Evolutionary conservation across 2,888 invertebrate genomes (phyloP).

Genomic region (Eilema depressum): DNA sequence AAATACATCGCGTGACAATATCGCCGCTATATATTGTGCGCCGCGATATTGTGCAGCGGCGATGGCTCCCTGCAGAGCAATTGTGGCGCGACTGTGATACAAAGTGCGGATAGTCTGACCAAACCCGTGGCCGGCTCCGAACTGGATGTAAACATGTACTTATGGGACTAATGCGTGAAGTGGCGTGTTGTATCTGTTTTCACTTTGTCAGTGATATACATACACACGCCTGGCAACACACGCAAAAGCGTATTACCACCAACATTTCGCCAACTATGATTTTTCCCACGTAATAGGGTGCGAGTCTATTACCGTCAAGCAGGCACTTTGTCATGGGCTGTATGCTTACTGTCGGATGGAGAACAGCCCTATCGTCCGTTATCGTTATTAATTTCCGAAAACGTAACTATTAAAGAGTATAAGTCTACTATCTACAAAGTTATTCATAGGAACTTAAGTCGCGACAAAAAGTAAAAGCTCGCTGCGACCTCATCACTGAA

Average conservation of each 20-base stretch:
- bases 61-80: constrained; percentile 18
- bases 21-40: constrained; percentile 9
- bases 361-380: too few species aligned
- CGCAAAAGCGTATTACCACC: too few species aligned
- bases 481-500: background rate
- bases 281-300: too few species aligned
- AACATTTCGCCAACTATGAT: too few species aligned
- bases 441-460: background rate
- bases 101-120: background rate
- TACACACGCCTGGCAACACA: too few species aligned
- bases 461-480: background rate
- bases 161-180: background rate
- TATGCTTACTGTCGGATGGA: too few species aligned
- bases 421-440: too few species aligned
- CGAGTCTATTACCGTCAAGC: too few species aligned
- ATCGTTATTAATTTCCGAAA: background rate
- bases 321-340: too few species aligned
- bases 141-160: background rate
- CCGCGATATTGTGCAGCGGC: constrained; percentile 3
- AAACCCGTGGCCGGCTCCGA: background rate
- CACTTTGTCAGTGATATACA: too few species aligned
- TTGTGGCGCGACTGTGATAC: constrained; percentile 3
- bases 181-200: background rate
- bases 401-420: background rate
- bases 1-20: constrained; percentile 12